Percentiles rank a stretch among this genome's conserved stretches.
These are phyloP conservation scores for Calliopsis andreniformis DNA, from an alignment of 1,140 invertebrate genomes.

Conservation along the genomic window DNA sequence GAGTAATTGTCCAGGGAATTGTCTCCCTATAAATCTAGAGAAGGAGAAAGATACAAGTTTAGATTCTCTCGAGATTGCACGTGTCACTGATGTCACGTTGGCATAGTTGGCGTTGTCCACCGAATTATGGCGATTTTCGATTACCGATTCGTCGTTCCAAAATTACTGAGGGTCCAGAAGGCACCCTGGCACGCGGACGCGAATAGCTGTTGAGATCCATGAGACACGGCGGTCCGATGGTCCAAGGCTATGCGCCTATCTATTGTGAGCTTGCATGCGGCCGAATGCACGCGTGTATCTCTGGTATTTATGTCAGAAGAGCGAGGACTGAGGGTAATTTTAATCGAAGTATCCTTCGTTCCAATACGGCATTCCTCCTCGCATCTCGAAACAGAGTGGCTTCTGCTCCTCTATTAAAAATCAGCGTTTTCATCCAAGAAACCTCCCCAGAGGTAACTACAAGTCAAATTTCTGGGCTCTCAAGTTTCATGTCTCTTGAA, in stretches of 20 bases:
- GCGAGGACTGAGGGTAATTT: slow-evolving; percentile 39
- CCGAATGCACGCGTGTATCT: slow-evolving; percentile 37
- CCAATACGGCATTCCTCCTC: slow-evolving; percentile 18
- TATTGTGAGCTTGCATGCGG: slow-evolving; percentile 15
- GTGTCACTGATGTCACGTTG: neutral
- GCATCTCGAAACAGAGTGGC: neutral
- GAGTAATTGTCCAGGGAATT: too few relatives aligned
- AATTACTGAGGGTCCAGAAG: slow-evolving; percentile 23
- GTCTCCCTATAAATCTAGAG: too few relatives aligned
- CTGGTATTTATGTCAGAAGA: slow-evolving; percentile 44
- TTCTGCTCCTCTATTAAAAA: neutral
- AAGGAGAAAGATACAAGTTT: neutral
- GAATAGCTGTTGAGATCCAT: slow-evolving; percentile 34
- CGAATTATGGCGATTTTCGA: slow-evolving; percentile 40
- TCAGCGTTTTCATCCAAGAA: neutral
- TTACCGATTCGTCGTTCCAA: slow-evolving; percentile 38
- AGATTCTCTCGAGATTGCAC: neutral
- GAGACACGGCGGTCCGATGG: neutral
- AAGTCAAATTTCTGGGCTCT: neutral
- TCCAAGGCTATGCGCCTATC: slow-evolving; percentile 12
- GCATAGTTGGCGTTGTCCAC: slow-evolving; percentile 37
- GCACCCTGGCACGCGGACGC: slow-evolving; percentile 30
- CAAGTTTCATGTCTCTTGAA: neutral
- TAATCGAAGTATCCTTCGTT: slow-evolving; percentile 46
- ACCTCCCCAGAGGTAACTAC: neutral